These are phyloP conservation scores for Steatornis caripensis DNA, from an alignment of 2,113 vertebrate genomes.

Conservation along the genomic window DNA sequence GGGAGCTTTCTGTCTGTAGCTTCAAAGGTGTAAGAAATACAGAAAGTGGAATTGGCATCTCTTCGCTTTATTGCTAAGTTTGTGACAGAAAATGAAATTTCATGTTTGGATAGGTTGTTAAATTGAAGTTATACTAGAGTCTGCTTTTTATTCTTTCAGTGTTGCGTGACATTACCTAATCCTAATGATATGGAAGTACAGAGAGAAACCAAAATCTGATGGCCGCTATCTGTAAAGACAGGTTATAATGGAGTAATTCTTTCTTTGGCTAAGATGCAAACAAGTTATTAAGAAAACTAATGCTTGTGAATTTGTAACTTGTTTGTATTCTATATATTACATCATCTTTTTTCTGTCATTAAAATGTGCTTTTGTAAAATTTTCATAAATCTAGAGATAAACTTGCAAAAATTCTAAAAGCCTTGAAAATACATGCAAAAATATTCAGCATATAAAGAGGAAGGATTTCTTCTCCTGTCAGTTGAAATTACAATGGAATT, in stretches of 20 bases:
- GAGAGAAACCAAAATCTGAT: background rate
- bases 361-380: background rate
- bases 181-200: background rate
- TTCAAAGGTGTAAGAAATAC: background rate
- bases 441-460: background rate
- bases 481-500: background rate
- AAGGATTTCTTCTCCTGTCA: background rate
- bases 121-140: background rate
- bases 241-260: background rate
- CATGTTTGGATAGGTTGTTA: background rate
- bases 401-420: background rate
- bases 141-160: background rate
- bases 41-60: background rate
- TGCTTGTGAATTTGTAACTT: background rate
- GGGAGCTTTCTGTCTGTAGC: background rate
- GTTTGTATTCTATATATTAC: background rate
- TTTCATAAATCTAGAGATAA: background rate
- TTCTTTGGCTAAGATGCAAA: background rate
- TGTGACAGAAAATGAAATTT: background rate
- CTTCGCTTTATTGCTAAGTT: background rate
- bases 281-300: background rate
- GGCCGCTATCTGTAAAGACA: background rate
- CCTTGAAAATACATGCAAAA: background rate
- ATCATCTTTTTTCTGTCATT: background rate
- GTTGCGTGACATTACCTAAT: background rate